Base-by-base conservation (phyloP, 2,797 vertebrate genomes). In the Tenualosa ilisha region DNA sequence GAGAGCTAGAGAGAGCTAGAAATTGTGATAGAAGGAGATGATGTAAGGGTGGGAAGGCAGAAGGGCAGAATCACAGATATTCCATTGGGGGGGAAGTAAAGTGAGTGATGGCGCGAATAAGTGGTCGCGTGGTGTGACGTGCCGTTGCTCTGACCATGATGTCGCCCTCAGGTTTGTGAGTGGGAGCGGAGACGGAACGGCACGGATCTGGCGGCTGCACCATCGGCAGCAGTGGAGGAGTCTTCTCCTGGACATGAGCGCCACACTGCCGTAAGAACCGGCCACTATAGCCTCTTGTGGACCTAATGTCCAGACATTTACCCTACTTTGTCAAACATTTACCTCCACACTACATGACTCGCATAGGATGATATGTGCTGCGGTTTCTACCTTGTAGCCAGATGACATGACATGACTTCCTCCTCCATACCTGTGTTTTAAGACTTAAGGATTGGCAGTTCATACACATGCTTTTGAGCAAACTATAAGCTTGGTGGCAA, bases 151-250 rank as follows among this genome's bases (percentile, higher is more conserved):
- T 46, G 4, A 46, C 46, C 7, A 7, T 7, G 50, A 51, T 51
- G 50, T 51, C 20, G 17, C 54, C 54, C 40, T 7, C 91, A 99
- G 98, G 94, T 99, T 99, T 90, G 96, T 99, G 88, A 99, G 98
- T 87, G 98, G 98, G 87, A 99, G 98, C 93, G 96, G 97, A 87
- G 98, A 99, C 86, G 98, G 98, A 65, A 99, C 97, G 0, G 98
- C 98, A 1, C 94, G 97, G 2, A 96, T 99, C 90, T 99, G 98
- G 98, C 94, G 90, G 83, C 97, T 97, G 24, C 96, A 98, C 84
- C 96, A 97, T 84, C 96, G 92, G 17, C 95, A 97, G 84, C 97
- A 97, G 51, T 99, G 98, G 98, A 96, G 95, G 82, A 98, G 96
- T 89, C 91, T 98, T 90, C 89, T 98, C 72, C 92, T 99, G 91